Evolutionary conservation across 2,888 invertebrate species (phyloP).

Genomic region (Ophion ventricosus): DNA sequence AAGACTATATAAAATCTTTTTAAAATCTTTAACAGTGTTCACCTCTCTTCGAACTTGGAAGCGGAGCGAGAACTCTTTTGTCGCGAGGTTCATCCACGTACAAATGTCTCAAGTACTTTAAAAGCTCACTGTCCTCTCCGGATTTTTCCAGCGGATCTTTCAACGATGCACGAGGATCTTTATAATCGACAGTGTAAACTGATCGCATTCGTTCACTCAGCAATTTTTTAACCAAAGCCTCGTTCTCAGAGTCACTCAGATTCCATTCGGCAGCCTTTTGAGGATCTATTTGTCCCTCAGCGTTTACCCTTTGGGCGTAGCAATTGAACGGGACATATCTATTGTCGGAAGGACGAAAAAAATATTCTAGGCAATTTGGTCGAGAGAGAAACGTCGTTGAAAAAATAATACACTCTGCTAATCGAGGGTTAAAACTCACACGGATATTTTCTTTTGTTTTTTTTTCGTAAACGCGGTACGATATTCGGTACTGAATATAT

Average conservation of each 20-base stretch:
- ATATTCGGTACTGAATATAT: constrained; percentile 73
- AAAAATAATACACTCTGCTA: neutral
- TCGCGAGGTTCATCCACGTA: constrained; percentile 70
- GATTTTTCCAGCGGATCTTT: constrained; percentile 2
- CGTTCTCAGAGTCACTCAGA: constrained; percentile 67
- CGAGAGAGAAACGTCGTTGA: neutral
- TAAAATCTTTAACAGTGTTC: neutral
- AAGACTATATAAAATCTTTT: no score
- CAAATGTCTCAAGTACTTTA: constrained; percentile 71
- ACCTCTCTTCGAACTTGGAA: constrained; percentile 74
- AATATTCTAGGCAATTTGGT: neutral
- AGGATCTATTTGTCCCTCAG: constrained; percentile 71
- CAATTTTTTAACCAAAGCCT: constrained; percentile 69
- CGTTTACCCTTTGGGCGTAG: constrained; percentile 69
- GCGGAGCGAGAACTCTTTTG: constrained; percentile 72
- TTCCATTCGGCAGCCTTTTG: constrained; percentile 65
- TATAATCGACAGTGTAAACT: constrained; percentile 70
- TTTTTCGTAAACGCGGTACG: constrained; percentile 68
- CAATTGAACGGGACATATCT: constrained; percentile 68
- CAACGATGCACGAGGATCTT: constrained; percentile 65
- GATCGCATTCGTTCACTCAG: constrained; percentile 69
- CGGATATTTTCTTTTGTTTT: constrained; percentile 56
- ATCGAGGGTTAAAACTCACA: constrained; percentile 64
- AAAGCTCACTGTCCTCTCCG: constrained; percentile 70
- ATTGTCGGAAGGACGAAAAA: neutral